Conservation (phyloP, 2,797 vertebrate species). For the Delichon dasypus region DNA sequence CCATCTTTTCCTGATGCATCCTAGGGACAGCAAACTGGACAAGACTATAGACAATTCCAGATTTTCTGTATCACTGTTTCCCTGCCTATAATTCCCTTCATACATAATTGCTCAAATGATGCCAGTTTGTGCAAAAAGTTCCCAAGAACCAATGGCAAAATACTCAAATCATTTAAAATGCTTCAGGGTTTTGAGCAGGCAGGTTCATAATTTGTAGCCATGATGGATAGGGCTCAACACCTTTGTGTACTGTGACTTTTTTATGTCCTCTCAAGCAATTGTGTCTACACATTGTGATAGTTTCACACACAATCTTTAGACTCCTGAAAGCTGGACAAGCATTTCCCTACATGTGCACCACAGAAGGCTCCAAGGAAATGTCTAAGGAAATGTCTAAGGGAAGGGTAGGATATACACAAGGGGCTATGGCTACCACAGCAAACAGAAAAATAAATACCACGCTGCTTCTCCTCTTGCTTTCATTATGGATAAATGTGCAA, state of each 20-base stretch:
- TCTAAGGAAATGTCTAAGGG: constrained; percentile 4
- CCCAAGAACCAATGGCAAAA: background rate
- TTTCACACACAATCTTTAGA: background rate
- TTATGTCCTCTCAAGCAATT: background rate
- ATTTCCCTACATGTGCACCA: background rate
- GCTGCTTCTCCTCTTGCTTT: background rate
- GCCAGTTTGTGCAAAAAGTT: background rate
- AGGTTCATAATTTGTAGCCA: background rate
- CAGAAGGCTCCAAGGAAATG: background rate
- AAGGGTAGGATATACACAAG: constrained; percentile 10
- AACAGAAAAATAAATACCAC: constrained; percentile 31
- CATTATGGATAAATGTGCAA: background rate
- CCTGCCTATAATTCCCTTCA: background rate
- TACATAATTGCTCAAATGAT: background rate
- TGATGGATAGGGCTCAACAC: background rate
- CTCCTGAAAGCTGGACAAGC: background rate
- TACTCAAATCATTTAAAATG: background rate
- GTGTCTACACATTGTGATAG: background rate
- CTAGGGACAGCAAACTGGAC: background rate
- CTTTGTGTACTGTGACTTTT: background rate
- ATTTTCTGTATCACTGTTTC: background rate
- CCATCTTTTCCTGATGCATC: background rate
- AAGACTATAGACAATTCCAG: background rate
- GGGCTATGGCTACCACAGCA: constrained; percentile 25
- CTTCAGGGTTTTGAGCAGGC: background rate